Base-by-base conservation (phyloP, 2,797 vertebrate genomes). In the Myotis pilosus region DNA sequence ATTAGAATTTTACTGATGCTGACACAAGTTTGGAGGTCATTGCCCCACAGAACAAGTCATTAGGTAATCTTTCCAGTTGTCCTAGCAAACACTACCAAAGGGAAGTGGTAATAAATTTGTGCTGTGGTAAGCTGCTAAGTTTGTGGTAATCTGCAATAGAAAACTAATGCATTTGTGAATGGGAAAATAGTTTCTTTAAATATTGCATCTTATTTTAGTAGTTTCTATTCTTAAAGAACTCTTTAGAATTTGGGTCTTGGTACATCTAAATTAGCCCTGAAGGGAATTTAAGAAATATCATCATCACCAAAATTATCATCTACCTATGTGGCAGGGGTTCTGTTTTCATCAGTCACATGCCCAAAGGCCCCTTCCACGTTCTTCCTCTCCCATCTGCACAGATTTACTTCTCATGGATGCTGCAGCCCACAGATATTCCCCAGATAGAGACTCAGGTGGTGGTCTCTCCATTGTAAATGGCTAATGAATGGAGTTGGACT, bases 261-360 rank as follows among this genome's bases (percentile, higher is more conserved):
- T 41, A 22, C 4, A 3, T 51, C 12, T 53, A 55, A 69, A 19
- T 64, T 38, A 51, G 4, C 33, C n/a, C 28, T 36, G 49, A 33
- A 51, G 19, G 12, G 4, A 79, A 68, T 7, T 68, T 75, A 13
- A 53, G 51, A 30, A 55, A 84, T 51, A 22, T 64, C n/a, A 6
- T 36, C 23, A 30, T 47, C 28, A 2, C 20, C 71, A 55, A 75
- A 80, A 10, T 15, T 19, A 25, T 57, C 23, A 16, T 11, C 17
- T 44, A 2, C n/a, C 25, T 36, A 57, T 41, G 12, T 15, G 41
- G 1, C 20, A 3, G 20, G 4, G 16, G n/a, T 28, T 25, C 66
- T n/a, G 28, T 9, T 68, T 23, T 55, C 28, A 4, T 38, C 4
- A 0, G 9, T 17, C 51, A 41, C 8, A 0, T 8, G 9, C n/a